Evolutionary conservation across 2,797 vertebrate genomes (phyloP), one percentile per base, ranked within the genome.

Genomic region (Holocentrus rufus): DNA sequence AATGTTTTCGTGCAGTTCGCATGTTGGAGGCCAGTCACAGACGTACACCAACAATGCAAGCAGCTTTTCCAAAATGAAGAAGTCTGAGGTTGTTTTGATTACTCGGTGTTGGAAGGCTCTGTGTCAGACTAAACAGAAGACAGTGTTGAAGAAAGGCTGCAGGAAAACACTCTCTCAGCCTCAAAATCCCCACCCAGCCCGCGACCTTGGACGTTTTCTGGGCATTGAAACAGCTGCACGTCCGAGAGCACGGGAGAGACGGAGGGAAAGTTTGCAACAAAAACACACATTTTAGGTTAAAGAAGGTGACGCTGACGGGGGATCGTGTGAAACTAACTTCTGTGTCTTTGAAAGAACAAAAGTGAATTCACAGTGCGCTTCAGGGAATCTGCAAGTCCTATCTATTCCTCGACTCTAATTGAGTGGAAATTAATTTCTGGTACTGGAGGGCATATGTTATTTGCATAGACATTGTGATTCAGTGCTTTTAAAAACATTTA

Each of bases 71-170:
- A 89, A 78, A 73, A 81, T 78, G 86, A 88, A 87, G 85, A 50
- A 81, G 46, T 72, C 74, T 65, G 76, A 58, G 83, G 66, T 79
- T 90, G 91, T 92, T 93, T 85, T 91, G 89, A 91, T 91, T 88
- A 86, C 87, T 73, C 44, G 78, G 83, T 66, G 72, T 89, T 77
- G 87, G 85, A 68, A 75, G 87, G 31, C 63, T 58, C 72, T 65
- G 75, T 69, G 77, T 75, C 82, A 94, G 93, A 94, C 93, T 93
- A 93, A 94, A 94, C 93, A 94, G 53, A 84, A 86, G 88, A 89
- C 85, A 79, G 69, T 10, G 77, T 69, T 62, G 79, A 81, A 73
- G 36, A 77, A 46, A 87, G 85, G 86, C 85, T 85, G 83, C 68
- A 61, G 76, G 79, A 91, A 89, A 18, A 1, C 53, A 11, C 71